These are phyloP conservation scores for Entosphenus tridentatus DNA, from an alignment of 2,113 vertebrate genomes.

Conservation along the genomic window DNA sequence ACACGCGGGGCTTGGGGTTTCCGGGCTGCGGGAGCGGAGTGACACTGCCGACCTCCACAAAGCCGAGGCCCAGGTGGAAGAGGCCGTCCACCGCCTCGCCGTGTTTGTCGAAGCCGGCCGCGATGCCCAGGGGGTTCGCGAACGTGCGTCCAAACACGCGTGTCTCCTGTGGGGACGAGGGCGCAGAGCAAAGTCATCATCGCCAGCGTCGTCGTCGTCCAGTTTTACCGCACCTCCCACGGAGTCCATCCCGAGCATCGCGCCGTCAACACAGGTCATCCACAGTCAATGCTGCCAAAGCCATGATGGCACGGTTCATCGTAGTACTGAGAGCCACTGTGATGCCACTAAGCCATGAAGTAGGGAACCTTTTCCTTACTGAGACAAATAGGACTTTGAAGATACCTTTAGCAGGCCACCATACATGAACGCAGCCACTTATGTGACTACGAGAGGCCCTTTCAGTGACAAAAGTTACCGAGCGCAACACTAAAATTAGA, in stretches of 20 bases:
- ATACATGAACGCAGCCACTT: neutral
- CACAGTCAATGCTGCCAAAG: neutral
- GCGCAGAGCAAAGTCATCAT: neutral
- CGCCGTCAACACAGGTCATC: neutral
- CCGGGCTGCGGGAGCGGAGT: constrained; percentile 72
- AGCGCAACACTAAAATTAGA: neutral
- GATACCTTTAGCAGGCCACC: neutral
- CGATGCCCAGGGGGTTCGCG: constrained; percentile 62
- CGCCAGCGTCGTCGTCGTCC: neutral
- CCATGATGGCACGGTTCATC: neutral
- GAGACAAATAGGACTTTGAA: neutral
- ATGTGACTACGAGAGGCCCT: neutral
- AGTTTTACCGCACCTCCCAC: constrained; percentile 10
- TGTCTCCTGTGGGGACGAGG: constrained; percentile 31
- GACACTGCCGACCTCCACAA: constrained; percentile 76
- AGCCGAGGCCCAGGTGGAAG: constrained; percentile 66
- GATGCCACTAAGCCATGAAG: neutral
- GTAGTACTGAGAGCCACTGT: constrained; percentile 3
- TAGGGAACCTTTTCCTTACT: neutral
- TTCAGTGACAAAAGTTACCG: neutral
- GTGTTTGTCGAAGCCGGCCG: constrained; percentile 82
- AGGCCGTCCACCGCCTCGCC: constrained; percentile 69
- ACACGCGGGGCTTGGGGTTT: constrained; percentile 63
- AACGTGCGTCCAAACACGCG: constrained; percentile 44
- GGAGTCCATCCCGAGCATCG: constrained; percentile 15